Evolutionary conservation across 1,140 invertebrate genomes (phyloP), one percentile per base, ranked within the genome.

Genomic region (Epicauta chinensis): DNA sequence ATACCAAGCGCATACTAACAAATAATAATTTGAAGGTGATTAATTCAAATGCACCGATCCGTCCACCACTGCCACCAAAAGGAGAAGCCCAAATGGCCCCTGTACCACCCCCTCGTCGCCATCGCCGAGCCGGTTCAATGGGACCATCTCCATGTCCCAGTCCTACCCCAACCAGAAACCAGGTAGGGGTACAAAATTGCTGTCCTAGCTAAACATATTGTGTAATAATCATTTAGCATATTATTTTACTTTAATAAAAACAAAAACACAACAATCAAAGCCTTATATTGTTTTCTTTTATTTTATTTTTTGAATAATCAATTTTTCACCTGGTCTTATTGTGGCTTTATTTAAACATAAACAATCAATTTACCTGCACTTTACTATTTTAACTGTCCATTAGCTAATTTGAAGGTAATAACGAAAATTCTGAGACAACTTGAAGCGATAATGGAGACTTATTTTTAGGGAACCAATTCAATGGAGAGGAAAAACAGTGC

Each of bases 21-120:
- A n/a, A n/a, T n/a, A n/a, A 7, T 23, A 5, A 7, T 23, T 23
- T 23, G 23, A 23, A 23, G 7, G 4, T 3, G 23, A 23, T 2
- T 23, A 7, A 34, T 34, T 11, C 10, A 11, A 34, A 39, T 55
- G 32, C 35, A 57, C 43, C 23, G 69, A 23, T 77, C 9, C 77
- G 82, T 36, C 89, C 89, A 1, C 89, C 89, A 0, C 70, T 91
- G 45, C 89, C 89, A 9, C 88, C 89, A 0, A 92, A 91, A 71
- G 79, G 78, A 34, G 79, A 85, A 49, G 61, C 69, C 3, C 61
- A 68, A 2, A 69, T 77, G 10, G 81, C 86, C 1, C 89, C 90
- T 0, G 81, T 92, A 5, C 88, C 90, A 5, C 91, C 91, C 16
- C 91, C 91, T 0, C 75, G 91, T 61, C 78, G 87, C 71, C 86